These are phyloP conservation scores for Dolichomitus sp. DNA, from an alignment of 2,888 invertebrate genomes.

Conservation along the genomic window DNA sequence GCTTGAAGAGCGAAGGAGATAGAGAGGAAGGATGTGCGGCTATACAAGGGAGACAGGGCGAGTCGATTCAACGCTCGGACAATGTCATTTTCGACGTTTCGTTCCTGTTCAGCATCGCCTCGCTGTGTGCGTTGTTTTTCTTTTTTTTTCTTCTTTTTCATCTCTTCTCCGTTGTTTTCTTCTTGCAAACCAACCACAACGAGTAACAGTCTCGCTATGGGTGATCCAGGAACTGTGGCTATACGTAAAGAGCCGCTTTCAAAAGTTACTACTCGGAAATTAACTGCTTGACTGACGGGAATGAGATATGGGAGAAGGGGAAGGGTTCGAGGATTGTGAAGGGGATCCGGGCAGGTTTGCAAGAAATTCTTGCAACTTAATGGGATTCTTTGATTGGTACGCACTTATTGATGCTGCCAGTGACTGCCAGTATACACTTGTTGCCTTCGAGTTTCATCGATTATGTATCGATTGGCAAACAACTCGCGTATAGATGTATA, in stretches of 20 bases:
- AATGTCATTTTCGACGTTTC: constrained; percentile 58
- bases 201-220: neutral
- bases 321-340: constrained; percentile 67
- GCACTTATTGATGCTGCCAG: constrained; percentile 79
- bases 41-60: constrained; percentile 39
- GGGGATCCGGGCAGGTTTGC: constrained; percentile 77
- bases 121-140: neutral
- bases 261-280: constrained; percentile 57
- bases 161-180: constrained; percentile 12
- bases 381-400: constrained; percentile 85
- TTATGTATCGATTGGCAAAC: constrained; percentile 79
- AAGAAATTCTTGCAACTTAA: constrained; percentile 85
- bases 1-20: constrained; percentile 36
- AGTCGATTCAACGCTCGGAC: constrained; percentile 44
- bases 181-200: neutral
- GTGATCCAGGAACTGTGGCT: constrained; percentile 21
- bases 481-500: constrained; percentile 75
- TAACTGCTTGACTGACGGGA: constrained; percentile 51
- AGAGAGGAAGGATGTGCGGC: constrained; percentile 18
- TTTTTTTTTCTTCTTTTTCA: neutral
- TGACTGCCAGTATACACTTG: constrained; percentile 73
- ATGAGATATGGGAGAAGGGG: constrained; percentile 51
- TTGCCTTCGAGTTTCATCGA: constrained; percentile 71
- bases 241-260: constrained; percentile 34
- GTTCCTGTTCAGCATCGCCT: constrained; percentile 72